Conservation (phyloP, 2,888 invertebrate species). For the Drosophila niveifrons region DNA sequence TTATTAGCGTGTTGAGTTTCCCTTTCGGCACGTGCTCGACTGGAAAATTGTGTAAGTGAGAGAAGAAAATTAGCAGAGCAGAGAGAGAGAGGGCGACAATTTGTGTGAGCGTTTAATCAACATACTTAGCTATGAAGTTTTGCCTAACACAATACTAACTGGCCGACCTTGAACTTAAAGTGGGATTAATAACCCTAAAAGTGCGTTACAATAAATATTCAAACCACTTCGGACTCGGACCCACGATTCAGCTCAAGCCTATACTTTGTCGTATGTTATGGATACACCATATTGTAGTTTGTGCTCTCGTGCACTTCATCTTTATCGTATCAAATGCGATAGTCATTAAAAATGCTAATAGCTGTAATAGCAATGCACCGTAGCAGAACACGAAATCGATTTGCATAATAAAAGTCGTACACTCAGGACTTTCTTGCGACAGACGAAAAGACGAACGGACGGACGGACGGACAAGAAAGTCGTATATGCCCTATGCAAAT, state of each 20-base stretch:
- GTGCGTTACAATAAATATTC: conserved; percentile 19
- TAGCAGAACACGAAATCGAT: conserved; percentile 57
- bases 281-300: conserved; percentile 3
- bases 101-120: conserved; percentile 32
- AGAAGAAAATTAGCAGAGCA: neutral
- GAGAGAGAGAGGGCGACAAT: conserved; percentile 3
- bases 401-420: conserved; percentile 57
- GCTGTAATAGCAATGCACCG: conserved; percentile 48
- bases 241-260: conserved; percentile 44
- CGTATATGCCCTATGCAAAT: conserved; percentile 34
- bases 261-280: neutral
- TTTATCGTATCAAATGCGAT: conserved; percentile 52
- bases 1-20: conserved; percentile 46
- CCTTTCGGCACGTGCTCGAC: conserved; percentile 50
- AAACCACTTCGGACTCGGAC: neutral
- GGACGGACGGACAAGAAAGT: conserved; percentile 12
- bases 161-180: conserved; percentile 54
- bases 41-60: conserved; percentile 52
- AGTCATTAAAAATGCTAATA: conserved; percentile 56
- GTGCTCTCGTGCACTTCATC: conserved; percentile 55
- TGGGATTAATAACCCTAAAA: conserved; percentile 40
- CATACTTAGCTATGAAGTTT: conserved; percentile 29
- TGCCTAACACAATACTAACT: conserved; percentile 6
- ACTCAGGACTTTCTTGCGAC: conserved; percentile 10
- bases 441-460: conserved; percentile 14